Base-by-base conservation (phyloP, 1,140 invertebrate species). In the Andricus grossulariae region DNA sequence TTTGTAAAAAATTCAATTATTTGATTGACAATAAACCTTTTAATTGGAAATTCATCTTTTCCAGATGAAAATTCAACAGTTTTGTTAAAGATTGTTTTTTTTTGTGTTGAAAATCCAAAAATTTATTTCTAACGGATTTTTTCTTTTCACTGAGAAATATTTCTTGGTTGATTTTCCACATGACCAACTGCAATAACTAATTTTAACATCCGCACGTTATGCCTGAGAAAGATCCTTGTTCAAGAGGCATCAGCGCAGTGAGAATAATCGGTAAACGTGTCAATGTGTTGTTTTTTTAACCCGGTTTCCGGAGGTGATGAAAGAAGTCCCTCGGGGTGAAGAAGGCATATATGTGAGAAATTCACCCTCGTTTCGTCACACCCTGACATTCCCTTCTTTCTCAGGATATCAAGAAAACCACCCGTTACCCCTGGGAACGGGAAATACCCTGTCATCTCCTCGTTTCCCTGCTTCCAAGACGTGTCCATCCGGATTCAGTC, bases 361-460 rank as follows among this genome's bases (percentile, higher is more conserved):
- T 79, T 84, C 83, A 75, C 83, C 84, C 84, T 87, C 83, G 84
- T 85, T 45, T 83, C 82, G 84, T 87, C 85, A 87, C 85, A 78
- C 77, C 79, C 70, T 85, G 86, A 86, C 86, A 77, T 82, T 77
- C 83, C 83, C 83, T 75, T 80, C 82, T 82, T 81, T 82, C 79
- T 73, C 82, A 84, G 82, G 77, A 77, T 80, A 82, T 84, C 81
- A 80, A 83, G 82, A 84, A 77, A 79, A 82, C 80, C 80, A 72
- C 80, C 78, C 79, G 72, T 76, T 82, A 82, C 80, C 83, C 80
- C n/a, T 78, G 79, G 84, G 78, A 84, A 83, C 77, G 74, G 82
- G 82, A 88, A 88, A 85, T 85, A 86, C 77, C 86, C 82, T 85
- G 87, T 87, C 87, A 86, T 86, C 87, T 81, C 79, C 55, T 85